Percentiles rank a stretch among this genome's conserved stretches.
phyloP scores from a whole-genome alignment of 2,888 invertebrate species.

The Tenodera sinensis region DNA sequence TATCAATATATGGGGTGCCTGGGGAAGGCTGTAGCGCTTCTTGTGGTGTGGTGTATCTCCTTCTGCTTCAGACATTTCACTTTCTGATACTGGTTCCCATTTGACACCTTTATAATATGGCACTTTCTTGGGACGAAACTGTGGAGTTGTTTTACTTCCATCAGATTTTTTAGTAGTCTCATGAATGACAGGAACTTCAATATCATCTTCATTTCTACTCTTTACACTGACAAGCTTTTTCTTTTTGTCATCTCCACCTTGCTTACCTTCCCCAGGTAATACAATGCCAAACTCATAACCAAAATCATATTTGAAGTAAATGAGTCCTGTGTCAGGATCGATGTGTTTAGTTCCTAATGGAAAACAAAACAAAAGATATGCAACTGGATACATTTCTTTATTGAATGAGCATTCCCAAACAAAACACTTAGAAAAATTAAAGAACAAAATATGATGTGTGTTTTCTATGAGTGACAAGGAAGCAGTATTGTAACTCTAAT shows the following conservation, averaged over 20 bases:
- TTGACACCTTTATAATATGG: constrained; percentile 50
- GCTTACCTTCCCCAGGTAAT: constrained; percentile 62
- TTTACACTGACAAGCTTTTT: constrained; percentile 18
- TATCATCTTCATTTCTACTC: constrained; percentile 56
- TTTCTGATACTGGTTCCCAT: constrained; percentile 61
- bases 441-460: background rate
- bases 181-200: constrained; percentile 65
- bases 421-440: constrained; percentile 3
- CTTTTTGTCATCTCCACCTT: constrained; percentile 37
- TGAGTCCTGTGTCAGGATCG: constrained; percentile 70
- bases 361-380: background rate
- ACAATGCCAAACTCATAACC: constrained; percentile 75
- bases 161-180: constrained; percentile 47
- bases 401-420: background rate
- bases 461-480: no score
- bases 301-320: constrained; percentile 79
- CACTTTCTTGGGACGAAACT: constrained; percentile 47
- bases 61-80: constrained; percentile 59
- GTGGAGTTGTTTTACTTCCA: constrained; percentile 33
- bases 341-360: constrained; percentile 67
- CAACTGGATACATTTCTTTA: background rate
- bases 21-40: constrained; percentile 47
- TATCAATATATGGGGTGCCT: constrained; percentile 36
- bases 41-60: constrained; percentile 40
- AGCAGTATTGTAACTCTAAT: no score